Percentiles rank a stretch among this genome's conserved stretches.
Evolutionary conservation across 2,797 vertebrate species (phyloP).

Genomic region (Typhlichthys subterraneus): DNA sequence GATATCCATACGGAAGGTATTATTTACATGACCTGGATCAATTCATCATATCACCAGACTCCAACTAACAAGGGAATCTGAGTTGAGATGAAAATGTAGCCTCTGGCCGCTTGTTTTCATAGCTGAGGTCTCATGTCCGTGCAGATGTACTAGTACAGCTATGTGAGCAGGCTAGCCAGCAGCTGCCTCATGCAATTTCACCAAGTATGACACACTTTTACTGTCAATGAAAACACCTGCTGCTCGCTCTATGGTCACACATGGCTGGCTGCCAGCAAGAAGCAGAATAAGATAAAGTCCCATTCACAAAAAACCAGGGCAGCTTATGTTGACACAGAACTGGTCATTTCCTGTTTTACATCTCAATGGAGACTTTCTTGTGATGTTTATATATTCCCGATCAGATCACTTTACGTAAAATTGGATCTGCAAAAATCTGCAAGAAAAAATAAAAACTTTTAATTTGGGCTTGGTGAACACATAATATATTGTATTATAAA

Average conservation of each 20-base stretch:
- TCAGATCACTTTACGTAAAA: neutral
- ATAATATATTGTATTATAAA: neutral
- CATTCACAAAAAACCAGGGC: slow-evolving; percentile 41
- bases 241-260: slow-evolving; percentile 31
- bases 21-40: no score
- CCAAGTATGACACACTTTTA: slow-evolving; percentile 18
- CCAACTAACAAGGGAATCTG: no score
- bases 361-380: slow-evolving; percentile 26
- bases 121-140: no score
- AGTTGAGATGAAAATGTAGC: no score
- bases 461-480: neutral
- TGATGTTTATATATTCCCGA: neutral
- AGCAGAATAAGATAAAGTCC: slow-evolving; percentile 6
- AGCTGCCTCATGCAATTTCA: no score
- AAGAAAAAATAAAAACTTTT: neutral
- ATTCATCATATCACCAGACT: no score
- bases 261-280: slow-evolving; percentile 7
- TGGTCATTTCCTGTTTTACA: slow-evolving; percentile 33
- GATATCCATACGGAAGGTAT: no score
- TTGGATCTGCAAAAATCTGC: neutral
- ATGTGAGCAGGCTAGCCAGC: no score
- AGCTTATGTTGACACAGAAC: slow-evolving; percentile 32
- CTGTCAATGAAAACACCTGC: slow-evolving; percentile 28
- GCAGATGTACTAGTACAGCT: no score
- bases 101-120: no score